Base-by-base conservation (phyloP, 2,888 invertebrate species). In the Campopleginae sp. region DNA sequence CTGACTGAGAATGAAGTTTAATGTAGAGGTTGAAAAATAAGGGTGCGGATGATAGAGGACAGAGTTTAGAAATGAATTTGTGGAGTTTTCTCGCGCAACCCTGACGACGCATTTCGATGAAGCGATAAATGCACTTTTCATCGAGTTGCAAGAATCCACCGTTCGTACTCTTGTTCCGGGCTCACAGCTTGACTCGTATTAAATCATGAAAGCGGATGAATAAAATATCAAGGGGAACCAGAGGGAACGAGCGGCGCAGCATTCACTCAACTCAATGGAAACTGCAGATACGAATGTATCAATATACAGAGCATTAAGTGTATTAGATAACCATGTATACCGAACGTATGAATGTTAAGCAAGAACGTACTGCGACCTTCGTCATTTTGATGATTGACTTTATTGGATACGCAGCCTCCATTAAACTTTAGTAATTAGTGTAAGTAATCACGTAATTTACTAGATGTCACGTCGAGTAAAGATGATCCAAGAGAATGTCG, bases 231-330 rank as follows among this genome's bases (percentile, higher is more conserved):
- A 75, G 19, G n/a, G 42, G 44, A 63, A 66, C 44, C 71, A 61
- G 27, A 80, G 58, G 72, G 65, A 31, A 63, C 66, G 78, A 84
- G 77, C 54, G 77, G 65, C 74, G 68, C 66, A 81, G 86, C 63
- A 80, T 74, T 77, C 90, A 90, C 87, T 71, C 88, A 93, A 93
- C 90, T 93, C 93, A 91, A 93, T 93, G 93, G 92, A 93, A 93
- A 93, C 91, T 93, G 93, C 90, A 33, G 70, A 76, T 51, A 77
- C 71, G 66, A 58, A 78, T 12, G 68, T 78, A 81, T 72, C 75
- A 44, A 72, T 51, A 66, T 66, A 82, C 61, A 76, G 71, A 86
- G 17, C 27, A 74, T 71, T 79, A 80, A 84, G 48, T n/a, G 38
- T 79, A 70, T 80, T 83, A 79, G 74, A 77, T 86, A 86, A 80